Base-by-base conservation (phyloP, 2,797 vertebrate species). In the Thripadectes ignobilis region DNA sequence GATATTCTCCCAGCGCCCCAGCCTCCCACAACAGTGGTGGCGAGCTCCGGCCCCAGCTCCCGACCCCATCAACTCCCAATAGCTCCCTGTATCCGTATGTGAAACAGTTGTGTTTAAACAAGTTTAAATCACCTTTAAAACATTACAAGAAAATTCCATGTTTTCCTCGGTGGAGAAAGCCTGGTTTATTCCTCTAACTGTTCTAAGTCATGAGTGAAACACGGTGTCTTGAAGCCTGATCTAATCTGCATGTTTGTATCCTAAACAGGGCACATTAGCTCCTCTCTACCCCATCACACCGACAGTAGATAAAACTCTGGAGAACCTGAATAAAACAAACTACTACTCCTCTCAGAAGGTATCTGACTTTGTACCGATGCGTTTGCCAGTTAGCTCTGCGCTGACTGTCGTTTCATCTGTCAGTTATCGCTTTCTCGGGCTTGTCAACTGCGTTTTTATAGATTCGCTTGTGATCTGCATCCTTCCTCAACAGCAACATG, bases 221-320 rank as follows among this genome's bases (percentile, higher is more conserved):
- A 71, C 85, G 91, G 95, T 97, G 96, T 98, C 97, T 98, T 98
- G 95, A 96, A 98, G 95, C 38, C 51, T 87, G 97, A 98, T 97
- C 97, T 98, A 98, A 98, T 98, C 98, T 98, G 97, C 98, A 98
- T 98, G 98, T 98, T 97, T 98, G 98, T 98, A 98, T 98, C 98
- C 98, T 98, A 98, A 98, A 98, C 98, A 98, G 97, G 97, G 97
- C 97, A 95, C 97, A 97, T 98, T 98, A 98, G 88, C 96, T 98
- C 96, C 97, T 96, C 97, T 97, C 97, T 91, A 88, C 43, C 92
- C 77, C 57, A 88, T 97, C 97, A 97, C 96, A 97, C 93, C 97
- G 97, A 98, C 97, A 98, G 97, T 89, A 98, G 96, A 98, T 97
- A 96, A 98, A 98, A 98, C 97, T 98, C 93, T n/a, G 89, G 98